Evolutionary conservation across 1,140 invertebrate species (phyloP).

Genomic region (Harlomillsia oculata): DNA sequence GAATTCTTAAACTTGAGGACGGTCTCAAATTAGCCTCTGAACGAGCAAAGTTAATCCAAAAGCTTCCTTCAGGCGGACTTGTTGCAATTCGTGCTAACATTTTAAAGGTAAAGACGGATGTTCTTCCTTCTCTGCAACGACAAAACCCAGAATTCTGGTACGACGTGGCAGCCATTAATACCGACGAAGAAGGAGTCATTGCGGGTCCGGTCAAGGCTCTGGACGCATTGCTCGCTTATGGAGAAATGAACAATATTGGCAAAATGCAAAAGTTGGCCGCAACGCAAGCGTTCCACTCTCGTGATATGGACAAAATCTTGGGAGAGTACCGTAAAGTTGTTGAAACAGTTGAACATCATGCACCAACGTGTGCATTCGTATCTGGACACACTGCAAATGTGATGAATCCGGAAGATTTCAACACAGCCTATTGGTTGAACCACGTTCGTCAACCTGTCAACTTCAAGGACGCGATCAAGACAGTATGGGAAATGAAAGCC

Average conservation of each 20-base stretch:
- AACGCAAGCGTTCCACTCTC: conserved; percentile 18
- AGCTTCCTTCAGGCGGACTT: conserved; percentile 11
- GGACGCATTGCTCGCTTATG: background rate
- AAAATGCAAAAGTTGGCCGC: conserved; percentile 2
- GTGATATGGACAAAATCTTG: conserved; percentile 15
- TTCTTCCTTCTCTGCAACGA: background rate
- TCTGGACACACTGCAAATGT: conserved; percentile 2
- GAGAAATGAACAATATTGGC: background rate
- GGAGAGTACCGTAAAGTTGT: conserved; percentile 2
- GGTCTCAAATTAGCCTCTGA: conserved; percentile 16
- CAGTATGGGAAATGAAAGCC: background rate
- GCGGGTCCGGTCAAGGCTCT: conserved; percentile 4
- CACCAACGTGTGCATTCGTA: background rate
- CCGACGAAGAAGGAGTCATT: conserved; percentile 8
- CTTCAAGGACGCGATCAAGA: conserved; percentile 9
- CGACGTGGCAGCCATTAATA: conserved; percentile 18
- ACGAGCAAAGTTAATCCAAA: conserved; percentile 14
- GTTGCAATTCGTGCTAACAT: conserved; percentile 8
- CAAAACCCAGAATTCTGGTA: background rate
- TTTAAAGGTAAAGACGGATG: background rate
- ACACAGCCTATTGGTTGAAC: conserved; percentile 13
- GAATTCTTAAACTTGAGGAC: conserved; percentile 11
- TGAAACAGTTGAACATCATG: background rate
- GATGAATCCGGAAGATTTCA: background rate
- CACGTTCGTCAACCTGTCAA: conserved; percentile 10